Conservation (phyloP, 2,113 vertebrate species). For the Cebus imitator region DNA sequence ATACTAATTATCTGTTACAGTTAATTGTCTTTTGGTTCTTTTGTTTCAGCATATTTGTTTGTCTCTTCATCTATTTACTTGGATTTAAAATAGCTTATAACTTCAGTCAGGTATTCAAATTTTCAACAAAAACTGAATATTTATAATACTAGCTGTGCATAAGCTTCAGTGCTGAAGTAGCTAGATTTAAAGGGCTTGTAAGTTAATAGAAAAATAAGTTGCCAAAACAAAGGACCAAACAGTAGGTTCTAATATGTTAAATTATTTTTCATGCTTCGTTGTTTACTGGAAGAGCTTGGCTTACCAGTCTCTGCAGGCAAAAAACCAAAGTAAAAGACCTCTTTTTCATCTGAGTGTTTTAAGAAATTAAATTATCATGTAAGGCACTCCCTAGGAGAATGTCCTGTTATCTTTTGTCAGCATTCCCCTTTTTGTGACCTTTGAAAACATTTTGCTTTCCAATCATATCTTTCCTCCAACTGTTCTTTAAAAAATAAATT, state of each 20-base stretch:
- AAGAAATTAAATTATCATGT: constrained; percentile 26
- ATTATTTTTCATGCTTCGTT: not conserved
- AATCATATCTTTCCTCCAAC: not conserved
- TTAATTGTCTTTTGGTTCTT: not conserved
- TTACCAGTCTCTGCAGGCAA: not conserved
- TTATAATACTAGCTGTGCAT: not conserved
- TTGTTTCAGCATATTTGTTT: not conserved
- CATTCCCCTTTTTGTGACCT: not conserved
- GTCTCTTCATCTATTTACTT: not conserved
- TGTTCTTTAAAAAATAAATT: constrained; percentile 19
- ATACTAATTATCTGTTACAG: not conserved
- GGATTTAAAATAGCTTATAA: not conserved
- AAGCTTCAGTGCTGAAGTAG: fast-evolving
- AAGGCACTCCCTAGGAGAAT: not conserved
- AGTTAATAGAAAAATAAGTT: not conserved
- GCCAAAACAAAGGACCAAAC: not conserved
- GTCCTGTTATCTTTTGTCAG: constrained; percentile 31
- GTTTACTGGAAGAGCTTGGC: not conserved
- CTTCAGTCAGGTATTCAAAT: not conserved
- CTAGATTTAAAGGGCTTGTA: not conserved
- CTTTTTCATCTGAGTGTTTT: not conserved
- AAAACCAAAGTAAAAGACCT: not conserved
- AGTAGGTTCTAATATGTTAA: not conserved
- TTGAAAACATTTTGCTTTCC: constrained; percentile 49
- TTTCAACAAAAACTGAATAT: not conserved